A percentile compares a stretch with the other conserved stretches of the same genome.
phyloP scores from a whole-genome alignment of 1,140 invertebrate genomes.

The Drosophila subpulchrella region DNA sequence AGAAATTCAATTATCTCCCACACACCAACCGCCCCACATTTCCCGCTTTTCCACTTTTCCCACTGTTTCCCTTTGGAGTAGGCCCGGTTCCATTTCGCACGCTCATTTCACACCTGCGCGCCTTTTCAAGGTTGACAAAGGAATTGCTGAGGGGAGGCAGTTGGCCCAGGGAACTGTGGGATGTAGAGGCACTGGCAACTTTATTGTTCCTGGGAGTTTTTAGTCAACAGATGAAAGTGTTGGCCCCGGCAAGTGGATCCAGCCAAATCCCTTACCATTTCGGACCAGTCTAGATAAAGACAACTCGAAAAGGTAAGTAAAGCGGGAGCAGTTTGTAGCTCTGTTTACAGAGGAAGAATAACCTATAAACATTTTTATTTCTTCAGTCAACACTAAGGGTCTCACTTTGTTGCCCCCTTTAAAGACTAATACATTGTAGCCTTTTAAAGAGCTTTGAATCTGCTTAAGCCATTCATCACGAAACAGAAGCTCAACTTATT shows the following conservation, averaged over 20 bases:
- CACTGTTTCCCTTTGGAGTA: conserved; percentile 4
- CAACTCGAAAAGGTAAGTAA: neutral
- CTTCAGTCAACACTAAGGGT: neutral
- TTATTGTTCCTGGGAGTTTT: conserved; percentile 52
- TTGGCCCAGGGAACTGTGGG: neutral
- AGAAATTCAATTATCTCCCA: conserved; percentile 75
- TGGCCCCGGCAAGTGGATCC: neutral
- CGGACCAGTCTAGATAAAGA: neutral
- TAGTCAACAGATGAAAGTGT: conserved; percentile 21
- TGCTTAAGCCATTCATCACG: neutral
- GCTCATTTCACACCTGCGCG: conserved; percentile 75
- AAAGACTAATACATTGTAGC: neutral
- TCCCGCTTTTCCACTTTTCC: neutral
- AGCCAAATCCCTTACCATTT: neutral
- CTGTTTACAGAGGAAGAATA: neutral
- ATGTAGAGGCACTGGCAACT: conserved; percentile 42
- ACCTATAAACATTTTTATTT: neutral
- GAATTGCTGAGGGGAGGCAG: conserved; percentile 4
- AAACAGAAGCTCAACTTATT: neutral
- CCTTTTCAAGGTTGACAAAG: conserved; percentile 54
- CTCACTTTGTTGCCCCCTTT: neutral
- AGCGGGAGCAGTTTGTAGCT: neutral
- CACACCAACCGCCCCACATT: conserved; percentile 17
- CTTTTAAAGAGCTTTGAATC: too few relatives aligned
- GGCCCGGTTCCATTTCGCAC: conserved; percentile 56